Conservation (phyloP, 2,797 vertebrate genomes). For the Enteromius mattozi region DNA sequence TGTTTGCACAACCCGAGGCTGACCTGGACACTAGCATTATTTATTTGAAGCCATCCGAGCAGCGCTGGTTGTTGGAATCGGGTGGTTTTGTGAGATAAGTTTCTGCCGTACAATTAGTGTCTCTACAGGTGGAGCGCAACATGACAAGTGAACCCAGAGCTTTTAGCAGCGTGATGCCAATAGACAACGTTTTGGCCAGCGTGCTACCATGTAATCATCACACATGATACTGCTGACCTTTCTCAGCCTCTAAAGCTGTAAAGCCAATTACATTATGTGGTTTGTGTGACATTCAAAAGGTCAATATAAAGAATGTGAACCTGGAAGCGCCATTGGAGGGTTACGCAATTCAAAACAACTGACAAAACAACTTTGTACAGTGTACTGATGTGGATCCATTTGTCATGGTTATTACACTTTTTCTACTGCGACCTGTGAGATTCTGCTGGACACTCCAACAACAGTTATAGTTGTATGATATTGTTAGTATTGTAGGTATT, state of each 20-base stretch:
- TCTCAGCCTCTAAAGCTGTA: conserved; percentile 8
- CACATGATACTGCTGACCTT: conserved; percentile 50
- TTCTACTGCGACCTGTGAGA: not conserved
- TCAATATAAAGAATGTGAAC: conserved; percentile 7
- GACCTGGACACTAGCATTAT: conserved; percentile 10
- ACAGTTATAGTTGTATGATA: not conserved
- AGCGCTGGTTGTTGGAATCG: not conserved
- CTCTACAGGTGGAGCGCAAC: not conserved
- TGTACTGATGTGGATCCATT: not conserved
- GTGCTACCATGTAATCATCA: conserved; percentile 35
- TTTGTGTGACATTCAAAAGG: conserved; percentile 35
- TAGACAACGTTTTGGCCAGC: not conserved
- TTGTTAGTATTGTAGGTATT: not conserved
- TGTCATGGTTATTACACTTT: not conserved
- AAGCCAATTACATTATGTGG: conserved; percentile 30
- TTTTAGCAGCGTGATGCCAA: not conserved
- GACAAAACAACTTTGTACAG: not conserved
- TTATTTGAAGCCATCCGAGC: not conserved
- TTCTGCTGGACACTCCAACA: too few species aligned
- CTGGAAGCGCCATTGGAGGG: not conserved
- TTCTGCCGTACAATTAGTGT: not conserved
- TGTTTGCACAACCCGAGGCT: conserved; percentile 31
- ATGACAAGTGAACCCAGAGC: not conserved
- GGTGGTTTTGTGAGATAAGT: not conserved
- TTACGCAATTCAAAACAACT: not conserved